A percentile compares a stretch with the other conserved stretches of the same genome.
These are phyloP conservation scores for Equus quagga DNA, from an alignment of 2,113 vertebrate species.

Conservation along the genomic window DNA sequence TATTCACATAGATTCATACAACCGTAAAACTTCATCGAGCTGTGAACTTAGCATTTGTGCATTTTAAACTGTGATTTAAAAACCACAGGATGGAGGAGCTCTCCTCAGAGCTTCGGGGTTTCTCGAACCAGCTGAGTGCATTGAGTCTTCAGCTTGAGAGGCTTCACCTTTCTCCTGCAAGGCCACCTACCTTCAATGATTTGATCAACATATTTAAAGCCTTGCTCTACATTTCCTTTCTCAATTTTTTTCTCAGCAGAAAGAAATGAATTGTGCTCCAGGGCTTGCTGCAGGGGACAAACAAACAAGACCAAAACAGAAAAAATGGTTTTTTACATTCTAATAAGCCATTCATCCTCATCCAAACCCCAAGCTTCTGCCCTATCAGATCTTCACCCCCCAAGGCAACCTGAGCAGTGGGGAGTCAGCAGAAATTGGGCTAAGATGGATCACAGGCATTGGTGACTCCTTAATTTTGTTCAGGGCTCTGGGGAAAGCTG, in stretches of 20 bases:
- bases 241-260: constrained; percentile 81
- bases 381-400: neutral
- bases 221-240: constrained; percentile 80
- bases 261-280: constrained; percentile 82
- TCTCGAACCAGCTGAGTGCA: neutral
- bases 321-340: neutral
- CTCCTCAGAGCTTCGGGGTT: neutral
- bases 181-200: constrained; percentile 83
- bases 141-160: neutral
- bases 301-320: neutral
- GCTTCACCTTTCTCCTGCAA: neutral
- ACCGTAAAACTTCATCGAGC: neutral
- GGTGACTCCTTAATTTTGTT: neutral
- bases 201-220: constrained; percentile 83
- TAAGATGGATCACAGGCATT: neutral
- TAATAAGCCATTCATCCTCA: neutral
- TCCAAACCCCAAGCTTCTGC: neutral
- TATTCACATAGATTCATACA: neutral
- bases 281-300: constrained; percentile 80
- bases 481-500: neutral
- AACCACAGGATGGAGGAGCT: neutral
- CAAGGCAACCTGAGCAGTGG: neutral
- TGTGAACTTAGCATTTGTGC: neutral
- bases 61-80: neutral
- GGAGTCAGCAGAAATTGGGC: neutral